A percentile compares a stretch with the other conserved stretches of the same genome.
Conservation (phyloP, 1,140 invertebrate genomes). For the Zaprionus davidi region DNA sequence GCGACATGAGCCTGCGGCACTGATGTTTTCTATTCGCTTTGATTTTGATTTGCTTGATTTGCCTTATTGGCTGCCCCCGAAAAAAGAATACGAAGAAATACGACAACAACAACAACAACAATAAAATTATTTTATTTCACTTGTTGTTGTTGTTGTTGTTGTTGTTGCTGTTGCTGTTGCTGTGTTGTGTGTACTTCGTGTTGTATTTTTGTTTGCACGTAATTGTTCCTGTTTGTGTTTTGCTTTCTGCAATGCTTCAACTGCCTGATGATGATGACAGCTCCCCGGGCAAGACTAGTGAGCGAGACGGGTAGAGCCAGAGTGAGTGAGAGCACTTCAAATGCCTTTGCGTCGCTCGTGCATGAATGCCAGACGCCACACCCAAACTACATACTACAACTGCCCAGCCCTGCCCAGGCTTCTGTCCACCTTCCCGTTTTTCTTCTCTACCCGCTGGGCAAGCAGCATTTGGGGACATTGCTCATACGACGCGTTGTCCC, state of each 20-base stretch:
- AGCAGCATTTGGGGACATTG: constrained; percentile 40
- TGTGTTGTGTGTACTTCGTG: constrained; percentile 4
- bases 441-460: not conserved
- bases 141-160: constrained; percentile 11
- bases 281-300: constrained; percentile 35
- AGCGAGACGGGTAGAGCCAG: not conserved
- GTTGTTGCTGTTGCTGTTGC: constrained; percentile 2
- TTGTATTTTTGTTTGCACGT: constrained; percentile 55
- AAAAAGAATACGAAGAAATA: not conserved
- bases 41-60: constrained; percentile 73
- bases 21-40: constrained; percentile 57
- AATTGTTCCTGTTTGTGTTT: constrained; percentile 63
- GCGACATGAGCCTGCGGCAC: constrained; percentile 46
- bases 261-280: constrained; percentile 57
- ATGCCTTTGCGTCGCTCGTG: constrained; percentile 67
- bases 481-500: constrained; percentile 35
- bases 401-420: too few species aligned
- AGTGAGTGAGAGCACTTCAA: constrained; percentile 44
- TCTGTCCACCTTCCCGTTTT: not conserved
- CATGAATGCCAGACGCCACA: constrained; percentile 56
- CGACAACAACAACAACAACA: not conserved
- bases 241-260: constrained; percentile 12
- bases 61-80: constrained; percentile 31
- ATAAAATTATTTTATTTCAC: constrained; percentile 24
- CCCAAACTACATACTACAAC: not conserved